Percentiles rank a stretch among this genome's conserved stretches.
Conservation (phyloP, 2,888 invertebrate genomes). For the Nasonovia ribisnigri region DNA sequence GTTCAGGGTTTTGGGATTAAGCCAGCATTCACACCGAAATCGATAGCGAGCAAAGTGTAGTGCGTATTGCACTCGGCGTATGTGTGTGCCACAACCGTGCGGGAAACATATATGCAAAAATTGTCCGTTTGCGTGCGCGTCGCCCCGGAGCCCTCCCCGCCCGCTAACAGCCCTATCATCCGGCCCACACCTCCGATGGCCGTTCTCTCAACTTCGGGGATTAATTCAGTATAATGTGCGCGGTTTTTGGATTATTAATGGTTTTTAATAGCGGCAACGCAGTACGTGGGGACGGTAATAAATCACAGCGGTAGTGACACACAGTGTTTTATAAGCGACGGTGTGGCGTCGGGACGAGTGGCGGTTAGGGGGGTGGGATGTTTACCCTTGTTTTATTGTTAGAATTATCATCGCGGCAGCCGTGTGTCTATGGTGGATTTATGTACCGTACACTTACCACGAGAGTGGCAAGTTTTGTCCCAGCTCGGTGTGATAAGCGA, state of each 20-base stretch:
- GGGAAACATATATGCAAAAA: constrained; percentile 39
- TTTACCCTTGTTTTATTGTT: constrained; percentile 63
- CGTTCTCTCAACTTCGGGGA: constrained; percentile 11
- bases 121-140: background rate
- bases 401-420: constrained; percentile 28
- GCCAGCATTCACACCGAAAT: background rate
- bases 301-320: constrained; percentile 59
- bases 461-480: background rate
- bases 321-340: constrained; percentile 52
- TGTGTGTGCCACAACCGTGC: background rate
- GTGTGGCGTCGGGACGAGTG: background rate
- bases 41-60: constrained; percentile 1
- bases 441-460: background rate
- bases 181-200: background rate
- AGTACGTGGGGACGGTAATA: constrained; percentile 28
- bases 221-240: constrained; percentile 61
- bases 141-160: background rate
- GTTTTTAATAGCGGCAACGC: constrained; percentile 51
- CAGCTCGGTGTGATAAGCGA: background rate
- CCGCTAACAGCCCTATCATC: background rate
- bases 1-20: background rate
- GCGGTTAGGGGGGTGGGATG: background rate
- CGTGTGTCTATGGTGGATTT: constrained; percentile 43
- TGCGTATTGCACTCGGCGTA: background rate
- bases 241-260: constrained; percentile 65